phyloP scores from a whole-genome alignment of 2,113 vertebrate genomes.

The Salvelinus sp. region DNA sequence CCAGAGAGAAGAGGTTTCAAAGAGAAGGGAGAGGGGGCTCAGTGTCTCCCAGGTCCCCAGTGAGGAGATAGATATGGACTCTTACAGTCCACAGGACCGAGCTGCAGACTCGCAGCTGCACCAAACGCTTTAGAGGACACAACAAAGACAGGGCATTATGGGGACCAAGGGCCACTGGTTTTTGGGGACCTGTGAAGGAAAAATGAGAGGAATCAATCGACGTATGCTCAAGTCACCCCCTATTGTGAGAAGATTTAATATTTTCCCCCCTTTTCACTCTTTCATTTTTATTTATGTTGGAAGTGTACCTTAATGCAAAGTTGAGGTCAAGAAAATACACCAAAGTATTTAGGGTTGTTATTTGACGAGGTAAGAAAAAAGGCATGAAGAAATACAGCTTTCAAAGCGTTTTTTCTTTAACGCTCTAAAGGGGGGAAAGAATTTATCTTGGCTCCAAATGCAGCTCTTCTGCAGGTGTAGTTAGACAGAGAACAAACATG shows the following conservation, averaged over 20 bases:
- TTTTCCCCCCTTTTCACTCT: constrained; percentile 24
- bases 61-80: constrained; percentile 68
- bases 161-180: background rate
- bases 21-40: constrained; percentile 70
- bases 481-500: constrained; percentile 52
- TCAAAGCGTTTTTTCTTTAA: constrained; percentile 36
- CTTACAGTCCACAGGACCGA: constrained; percentile 61
- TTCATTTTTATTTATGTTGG: constrained; percentile 30
- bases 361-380: constrained; percentile 49
- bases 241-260: constrained; percentile 35
- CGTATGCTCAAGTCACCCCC: constrained; percentile 28
- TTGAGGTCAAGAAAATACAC: constrained; percentile 44
- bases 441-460: constrained; percentile 62
- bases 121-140: constrained; percentile 47
- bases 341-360: constrained; percentile 53
- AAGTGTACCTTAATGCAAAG: constrained; percentile 47
- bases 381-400: constrained; percentile 54
- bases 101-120: constrained; percentile 63
- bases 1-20: constrained; percentile 76
- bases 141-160: constrained; percentile 42
- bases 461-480: constrained; percentile 55
- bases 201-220: constrained; percentile 31
- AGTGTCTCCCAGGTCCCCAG: constrained; percentile 70
- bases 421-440: constrained; percentile 45
- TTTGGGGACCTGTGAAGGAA: background rate